Conservation (phyloP, 2,797 vertebrate species). For the Spheniscus humboldti region DNA sequence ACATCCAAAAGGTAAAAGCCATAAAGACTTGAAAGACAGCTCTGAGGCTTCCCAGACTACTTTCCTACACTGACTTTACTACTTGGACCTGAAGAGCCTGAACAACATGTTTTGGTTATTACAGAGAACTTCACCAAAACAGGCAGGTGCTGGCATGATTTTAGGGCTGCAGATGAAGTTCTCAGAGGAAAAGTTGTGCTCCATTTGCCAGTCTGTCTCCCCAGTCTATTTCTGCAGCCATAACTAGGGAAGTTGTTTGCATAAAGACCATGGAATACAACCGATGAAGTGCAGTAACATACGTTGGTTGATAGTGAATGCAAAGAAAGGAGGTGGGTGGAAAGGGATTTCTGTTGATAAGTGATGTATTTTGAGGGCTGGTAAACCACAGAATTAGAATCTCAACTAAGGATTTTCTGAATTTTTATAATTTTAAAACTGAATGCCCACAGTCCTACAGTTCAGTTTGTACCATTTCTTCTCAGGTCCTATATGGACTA, state of each 20-base stretch:
- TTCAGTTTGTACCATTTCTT: not conserved
- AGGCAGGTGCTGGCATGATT: constrained; percentile 20
- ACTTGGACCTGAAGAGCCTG: constrained; percentile 34
- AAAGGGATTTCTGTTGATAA: not conserved
- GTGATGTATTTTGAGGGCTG: not conserved
- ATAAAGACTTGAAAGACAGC: not conserved
- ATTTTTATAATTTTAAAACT: not conserved
- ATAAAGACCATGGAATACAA: not conserved
- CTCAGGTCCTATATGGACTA: not conserved
- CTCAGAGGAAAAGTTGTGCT: constrained; percentile 24
- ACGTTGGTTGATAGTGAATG: not conserved
- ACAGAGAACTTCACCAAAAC: constrained; percentile 19
- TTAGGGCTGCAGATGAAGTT: not conserved
- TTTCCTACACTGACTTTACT: not conserved
- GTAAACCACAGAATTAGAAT: not conserved
- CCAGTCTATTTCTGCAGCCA: not conserved
- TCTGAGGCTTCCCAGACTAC: not conserved
- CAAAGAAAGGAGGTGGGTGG: not conserved
- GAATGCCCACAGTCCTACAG: not conserved
- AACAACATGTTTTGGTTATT: constrained; percentile 7
- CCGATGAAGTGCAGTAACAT: not conserved
- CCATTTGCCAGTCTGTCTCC: not conserved
- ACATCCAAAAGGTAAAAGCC: not conserved
- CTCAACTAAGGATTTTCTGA: not conserved
- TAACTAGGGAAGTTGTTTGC: constrained; percentile 24